Conservation (phyloP, 2,797 vertebrate genomes). For the Protosalanx chinensis region DNA sequence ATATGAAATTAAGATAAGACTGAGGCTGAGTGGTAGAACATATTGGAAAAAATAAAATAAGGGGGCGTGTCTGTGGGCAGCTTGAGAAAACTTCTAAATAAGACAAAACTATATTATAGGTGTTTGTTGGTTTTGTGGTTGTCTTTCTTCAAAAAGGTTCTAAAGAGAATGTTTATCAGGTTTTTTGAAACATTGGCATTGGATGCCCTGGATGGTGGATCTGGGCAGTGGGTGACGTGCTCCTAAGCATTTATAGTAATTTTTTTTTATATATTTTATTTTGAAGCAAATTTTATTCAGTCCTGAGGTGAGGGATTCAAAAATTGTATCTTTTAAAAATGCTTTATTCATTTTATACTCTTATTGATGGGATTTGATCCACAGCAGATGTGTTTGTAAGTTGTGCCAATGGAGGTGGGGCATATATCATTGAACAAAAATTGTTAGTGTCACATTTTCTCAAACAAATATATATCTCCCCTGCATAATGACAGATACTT, state of each 20-base stretch:
- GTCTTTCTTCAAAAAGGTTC: conserved; percentile 43
- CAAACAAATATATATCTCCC: conserved; percentile 6
- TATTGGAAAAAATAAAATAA: conserved; percentile 57
- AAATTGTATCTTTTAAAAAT: conserved; percentile 34
- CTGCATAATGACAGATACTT: conserved; percentile 14
- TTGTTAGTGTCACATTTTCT: background rate
- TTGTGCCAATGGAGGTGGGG: conserved; percentile 33
- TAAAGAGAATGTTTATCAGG: conserved; percentile 30
- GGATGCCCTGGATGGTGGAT: conserved; percentile 64
- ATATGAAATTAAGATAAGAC: conserved; percentile 49
- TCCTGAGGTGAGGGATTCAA: conserved; percentile 40
- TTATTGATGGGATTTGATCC: conserved; percentile 46
- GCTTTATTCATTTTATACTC: conserved; percentile 39
- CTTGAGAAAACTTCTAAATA: conserved; percentile 61
- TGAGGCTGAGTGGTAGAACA: conserved; percentile 59
- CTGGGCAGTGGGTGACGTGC: conserved; percentile 56
- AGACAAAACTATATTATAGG: conserved; percentile 62
- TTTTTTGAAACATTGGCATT: conserved; percentile 55
- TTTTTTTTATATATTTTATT: conserved; percentile 26
- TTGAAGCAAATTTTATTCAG: conserved; percentile 40
- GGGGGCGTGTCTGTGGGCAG: conserved; percentile 59
- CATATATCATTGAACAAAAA: conserved; percentile 25
- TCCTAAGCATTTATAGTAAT: conserved; percentile 54
- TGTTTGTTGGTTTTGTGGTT: conserved; percentile 67
- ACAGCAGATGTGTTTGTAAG: conserved; percentile 45